A percentile compares a stretch with the other conserved stretches of the same genome.
phyloP scores from a whole-genome alignment of 2,888 invertebrate species.

The Magallana nippona region DNA sequence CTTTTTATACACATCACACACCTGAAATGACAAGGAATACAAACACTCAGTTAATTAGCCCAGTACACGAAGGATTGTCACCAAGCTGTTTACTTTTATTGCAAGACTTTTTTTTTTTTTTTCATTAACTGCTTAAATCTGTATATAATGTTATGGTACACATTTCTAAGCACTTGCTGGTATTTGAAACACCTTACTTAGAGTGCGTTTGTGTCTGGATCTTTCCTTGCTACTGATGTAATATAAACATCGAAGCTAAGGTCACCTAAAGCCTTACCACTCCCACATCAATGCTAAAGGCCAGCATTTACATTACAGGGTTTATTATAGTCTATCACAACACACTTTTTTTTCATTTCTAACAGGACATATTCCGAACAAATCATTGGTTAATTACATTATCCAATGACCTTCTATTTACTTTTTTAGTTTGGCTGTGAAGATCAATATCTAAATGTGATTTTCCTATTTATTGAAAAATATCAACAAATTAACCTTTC shows the following conservation, averaged over 20 bases:
- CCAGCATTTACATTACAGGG: constrained; percentile 13
- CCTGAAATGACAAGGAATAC: background rate
- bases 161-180: constrained; percentile 11
- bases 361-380: constrained; percentile 9
- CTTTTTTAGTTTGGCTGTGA: background rate
- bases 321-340: constrained; percentile 21
- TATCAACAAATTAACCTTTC: constrained; percentile 33
- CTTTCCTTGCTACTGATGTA: background rate
- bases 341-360: background rate
- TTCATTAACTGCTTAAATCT: constrained; percentile 24
- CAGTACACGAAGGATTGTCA: background rate
- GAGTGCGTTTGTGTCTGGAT: background rate
- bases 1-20: constrained; percentile 27
- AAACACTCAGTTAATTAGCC: background rate
- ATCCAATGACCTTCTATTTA: constrained; percentile 31
- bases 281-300: constrained; percentile 15
- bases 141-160: background rate
- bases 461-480: constrained; percentile 15
- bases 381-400: constrained; percentile 20
- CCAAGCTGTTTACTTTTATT: constrained; percentile 2
- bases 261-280: constrained; percentile 20
- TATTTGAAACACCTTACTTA: constrained; percentile 20
- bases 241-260: constrained; percentile 20
- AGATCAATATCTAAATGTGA: constrained; percentile 29
- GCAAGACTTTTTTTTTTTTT: background rate